phyloP scores from a whole-genome alignment of 2,797 vertebrate species.

The Rhodeus uyekii region DNA sequence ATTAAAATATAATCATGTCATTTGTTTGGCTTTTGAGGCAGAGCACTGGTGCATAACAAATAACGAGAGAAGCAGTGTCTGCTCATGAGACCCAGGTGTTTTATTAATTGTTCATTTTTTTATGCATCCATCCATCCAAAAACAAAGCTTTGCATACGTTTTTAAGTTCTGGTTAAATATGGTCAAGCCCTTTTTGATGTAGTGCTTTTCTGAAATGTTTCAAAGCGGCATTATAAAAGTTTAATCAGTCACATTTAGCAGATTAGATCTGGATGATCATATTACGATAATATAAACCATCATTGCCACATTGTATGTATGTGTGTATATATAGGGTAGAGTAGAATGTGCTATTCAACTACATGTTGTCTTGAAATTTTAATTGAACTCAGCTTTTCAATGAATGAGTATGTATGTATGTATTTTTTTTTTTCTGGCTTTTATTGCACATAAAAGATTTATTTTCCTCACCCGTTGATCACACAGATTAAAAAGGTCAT shows the following conservation, averaged over 20 bases:
- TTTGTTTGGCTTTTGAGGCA: constrained; percentile 31
- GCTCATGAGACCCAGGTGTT: constrained; percentile 25
- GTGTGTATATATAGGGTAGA: too few species aligned
- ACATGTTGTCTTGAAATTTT: background rate
- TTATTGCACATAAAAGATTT: background rate
- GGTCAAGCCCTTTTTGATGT: background rate
- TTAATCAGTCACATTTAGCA: background rate
- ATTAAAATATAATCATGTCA: constrained; percentile 30
- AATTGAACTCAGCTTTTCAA: background rate
- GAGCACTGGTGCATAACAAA: constrained; percentile 21
- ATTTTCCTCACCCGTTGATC: background rate
- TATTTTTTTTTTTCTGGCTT: background rate
- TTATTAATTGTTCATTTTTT: constrained; percentile 10
- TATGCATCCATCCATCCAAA: constrained; percentile 15
- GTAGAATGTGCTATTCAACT: background rate
- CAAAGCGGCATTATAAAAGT: background rate
- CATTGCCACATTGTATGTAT: too few species aligned
- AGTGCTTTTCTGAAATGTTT: background rate
- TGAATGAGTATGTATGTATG: background rate
- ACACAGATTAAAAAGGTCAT: background rate
- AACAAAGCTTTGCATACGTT: constrained; percentile 24
- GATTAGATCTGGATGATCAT: background rate
- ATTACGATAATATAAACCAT: background rate
- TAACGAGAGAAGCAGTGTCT: background rate
- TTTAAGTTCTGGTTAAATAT: constrained; percentile 39